Conservation (phyloP, 1,140 invertebrate species). For the Eurosta solidaginis region DNA sequence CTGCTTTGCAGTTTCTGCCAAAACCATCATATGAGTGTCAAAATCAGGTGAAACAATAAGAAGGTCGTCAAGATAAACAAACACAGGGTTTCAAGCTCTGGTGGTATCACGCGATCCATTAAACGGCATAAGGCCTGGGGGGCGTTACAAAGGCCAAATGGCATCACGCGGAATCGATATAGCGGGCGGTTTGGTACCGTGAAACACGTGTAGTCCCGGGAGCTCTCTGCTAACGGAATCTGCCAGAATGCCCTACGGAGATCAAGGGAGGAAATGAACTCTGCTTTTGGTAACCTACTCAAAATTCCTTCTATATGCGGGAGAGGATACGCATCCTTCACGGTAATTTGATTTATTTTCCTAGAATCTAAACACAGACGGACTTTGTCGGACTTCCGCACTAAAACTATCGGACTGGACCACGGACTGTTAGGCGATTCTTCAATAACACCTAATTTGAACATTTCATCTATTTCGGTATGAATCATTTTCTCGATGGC, state of each 20-base stretch:
- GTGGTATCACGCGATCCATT: not conserved
- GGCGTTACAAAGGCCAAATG: not conserved
- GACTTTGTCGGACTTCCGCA: slow-evolving; percentile 25
- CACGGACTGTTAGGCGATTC: slow-evolving; percentile 29
- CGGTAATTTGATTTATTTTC: slow-evolving; percentile 21
- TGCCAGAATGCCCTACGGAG: slow-evolving; percentile 31
- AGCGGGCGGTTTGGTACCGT: slow-evolving; percentile 13
- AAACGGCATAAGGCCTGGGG: not conserved
- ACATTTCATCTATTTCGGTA: not conserved
- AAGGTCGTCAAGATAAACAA: not conserved
- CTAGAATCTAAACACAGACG: slow-evolving; percentile 30
- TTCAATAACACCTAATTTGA: slow-evolving; percentile 24
- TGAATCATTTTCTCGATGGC: not conserved
- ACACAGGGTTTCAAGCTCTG: not conserved
- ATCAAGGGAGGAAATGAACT: slow-evolving; percentile 27
- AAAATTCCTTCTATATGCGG: slow-evolving; percentile 31
- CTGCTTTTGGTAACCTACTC: slow-evolving; percentile 31
- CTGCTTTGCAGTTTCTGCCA: slow-evolving; percentile 46
- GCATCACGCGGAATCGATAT: not conserved
- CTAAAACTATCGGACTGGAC: slow-evolving; percentile 33
- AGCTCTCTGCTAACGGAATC: slow-evolving; percentile 7
- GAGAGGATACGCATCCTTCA: slow-evolving; percentile 32
- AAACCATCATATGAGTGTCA: not conserved
- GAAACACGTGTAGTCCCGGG: slow-evolving; percentile 28
- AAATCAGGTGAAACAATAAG: not conserved